Base-by-base conservation (phyloP, 2,888 invertebrate genomes). In the Furcula furcula region DNA sequence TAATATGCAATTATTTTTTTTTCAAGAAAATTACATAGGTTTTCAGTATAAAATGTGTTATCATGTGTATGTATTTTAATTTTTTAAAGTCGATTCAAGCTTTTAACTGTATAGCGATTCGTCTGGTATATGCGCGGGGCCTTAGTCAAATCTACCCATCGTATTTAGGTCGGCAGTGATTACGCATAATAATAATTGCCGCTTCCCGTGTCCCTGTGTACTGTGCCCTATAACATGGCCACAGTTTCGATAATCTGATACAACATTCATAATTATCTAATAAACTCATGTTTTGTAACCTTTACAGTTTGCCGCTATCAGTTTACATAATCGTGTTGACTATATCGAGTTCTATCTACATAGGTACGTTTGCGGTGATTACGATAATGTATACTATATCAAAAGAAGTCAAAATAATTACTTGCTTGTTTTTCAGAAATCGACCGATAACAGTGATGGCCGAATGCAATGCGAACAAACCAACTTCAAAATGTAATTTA, bases 231-330 rank as follows among this genome's bases (percentile, higher is more conserved):
- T 66, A 74, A 76, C 66, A 73, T 52, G 63, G 66, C 65, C 70
- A 65, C 64, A 64, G 61, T 65, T 59, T 58, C 60, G 71, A 77
- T 79, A 79, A 81, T 79, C 80, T 60, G 71, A 76, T 77, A 79
- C 71, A 78, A 82, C 75, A 76, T 77, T 76, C 75, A 76, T 84
- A 65, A 73, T 72, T 69, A 86, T 86, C 85, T 72, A 72, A 78
- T 77, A 79, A 81, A 85, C 77, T 69, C 81, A 66, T 87, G 87
- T 86, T 85, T 73, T 77, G 66, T 67, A 61, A 65, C 76, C 79
- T 85, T 87, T 80, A 67, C 70, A 68, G 65, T 67, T 68, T 59
- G 69, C 87, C 87, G 87, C 87, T 88, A 87, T 88, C 87, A 65
- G 65, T 63, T 68, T 68, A 76, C 75, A 76, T 66, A 72, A 68